phyloP scores from a whole-genome alignment of 1,140 invertebrate species.

The Odontomachus brunneus region DNA sequence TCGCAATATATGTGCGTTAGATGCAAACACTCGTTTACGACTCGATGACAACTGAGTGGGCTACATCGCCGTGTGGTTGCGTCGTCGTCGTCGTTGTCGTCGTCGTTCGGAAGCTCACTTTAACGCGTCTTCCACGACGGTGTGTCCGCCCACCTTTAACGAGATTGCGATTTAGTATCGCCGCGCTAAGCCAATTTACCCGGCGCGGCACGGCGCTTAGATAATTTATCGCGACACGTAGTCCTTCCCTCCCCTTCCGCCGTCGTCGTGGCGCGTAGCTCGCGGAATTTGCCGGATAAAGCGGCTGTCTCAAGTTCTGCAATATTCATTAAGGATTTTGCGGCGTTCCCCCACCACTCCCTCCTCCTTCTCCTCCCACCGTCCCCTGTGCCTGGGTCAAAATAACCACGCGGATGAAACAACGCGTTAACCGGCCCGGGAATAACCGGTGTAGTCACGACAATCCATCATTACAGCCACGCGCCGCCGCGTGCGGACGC shows the following conservation, averaged over 20 bases:
- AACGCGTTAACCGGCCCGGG: conserved; percentile 2
- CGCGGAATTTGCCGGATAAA: conserved; percentile 30
- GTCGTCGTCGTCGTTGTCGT: neutral
- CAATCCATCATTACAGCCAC: conserved; percentile 25
- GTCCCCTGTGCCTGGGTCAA: neutral
- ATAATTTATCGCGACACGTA: conserved; percentile 58
- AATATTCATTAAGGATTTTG: conserved; percentile 56
- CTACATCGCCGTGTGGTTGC: neutral
- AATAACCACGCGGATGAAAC: conserved; percentile 23
- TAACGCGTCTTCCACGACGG: conserved; percentile 2
- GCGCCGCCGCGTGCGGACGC: neutral
- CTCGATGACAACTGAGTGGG: neutral
- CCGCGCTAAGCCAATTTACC: conserved; percentile 52
- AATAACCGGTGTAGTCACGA: conserved; percentile 31
- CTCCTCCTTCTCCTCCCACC: neutral
- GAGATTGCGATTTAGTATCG: conserved; percentile 53
- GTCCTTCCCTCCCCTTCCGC: conserved; percentile 4
- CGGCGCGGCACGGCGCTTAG: conserved; percentile 30
- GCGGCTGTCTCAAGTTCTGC: conserved; percentile 39
- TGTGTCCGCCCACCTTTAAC: conserved; percentile 42
- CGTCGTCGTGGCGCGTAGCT: neutral
- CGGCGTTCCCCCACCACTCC: no score
- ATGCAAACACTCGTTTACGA: conserved; percentile 38
- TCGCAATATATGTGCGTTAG: conserved; percentile 26
- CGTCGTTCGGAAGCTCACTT: conserved; percentile 1